Percentiles rank a stretch among this genome's conserved stretches.
Evolutionary conservation across 2,797 vertebrate genomes (phyloP).

Genomic region (Coilia nasus): DNA sequence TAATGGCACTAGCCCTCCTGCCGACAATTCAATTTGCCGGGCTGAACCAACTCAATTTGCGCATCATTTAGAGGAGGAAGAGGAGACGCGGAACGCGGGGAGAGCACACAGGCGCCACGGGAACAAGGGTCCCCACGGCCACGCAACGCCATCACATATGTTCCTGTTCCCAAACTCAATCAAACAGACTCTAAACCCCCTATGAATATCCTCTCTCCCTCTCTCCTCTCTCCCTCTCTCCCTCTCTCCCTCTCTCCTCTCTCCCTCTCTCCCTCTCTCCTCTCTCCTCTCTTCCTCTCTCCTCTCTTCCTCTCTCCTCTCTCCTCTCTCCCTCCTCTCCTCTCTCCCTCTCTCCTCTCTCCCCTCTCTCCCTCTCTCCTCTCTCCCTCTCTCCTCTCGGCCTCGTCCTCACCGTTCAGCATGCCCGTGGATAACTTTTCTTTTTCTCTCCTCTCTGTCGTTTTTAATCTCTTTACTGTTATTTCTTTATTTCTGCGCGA

Average conservation of each 20-base stretch:
- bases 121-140: constrained; percentile 52
- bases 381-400: too few species aligned
- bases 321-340: too few species aligned
- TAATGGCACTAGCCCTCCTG: constrained; percentile 56
- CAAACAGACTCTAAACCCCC: constrained; percentile 49
- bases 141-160: constrained; percentile 54
- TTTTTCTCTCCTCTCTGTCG: too few species aligned
- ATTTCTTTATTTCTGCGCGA: too few species aligned
- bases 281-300: too few species aligned
- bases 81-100: constrained; percentile 40
- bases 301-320: too few species aligned
- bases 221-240: too few species aligned
- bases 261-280: constrained; percentile 13
- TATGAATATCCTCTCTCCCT: constrained; percentile 49
- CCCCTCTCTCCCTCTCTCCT: too few species aligned
- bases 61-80: constrained; percentile 55
- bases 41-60: constrained; percentile 65
- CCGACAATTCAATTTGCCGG: constrained; percentile 65
- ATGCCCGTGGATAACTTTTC: too few species aligned
- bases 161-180: constrained; percentile 62
- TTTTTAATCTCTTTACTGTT: too few species aligned
- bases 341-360: background rate
- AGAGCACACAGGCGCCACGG: constrained; percentile 52
- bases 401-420: too few species aligned
- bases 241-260: constrained; percentile 30